Percentiles rank a stretch among this genome's conserved stretches.
phyloP scores from a whole-genome alignment of 2,888 invertebrate species.

The Argyresthia albistria region DNA sequence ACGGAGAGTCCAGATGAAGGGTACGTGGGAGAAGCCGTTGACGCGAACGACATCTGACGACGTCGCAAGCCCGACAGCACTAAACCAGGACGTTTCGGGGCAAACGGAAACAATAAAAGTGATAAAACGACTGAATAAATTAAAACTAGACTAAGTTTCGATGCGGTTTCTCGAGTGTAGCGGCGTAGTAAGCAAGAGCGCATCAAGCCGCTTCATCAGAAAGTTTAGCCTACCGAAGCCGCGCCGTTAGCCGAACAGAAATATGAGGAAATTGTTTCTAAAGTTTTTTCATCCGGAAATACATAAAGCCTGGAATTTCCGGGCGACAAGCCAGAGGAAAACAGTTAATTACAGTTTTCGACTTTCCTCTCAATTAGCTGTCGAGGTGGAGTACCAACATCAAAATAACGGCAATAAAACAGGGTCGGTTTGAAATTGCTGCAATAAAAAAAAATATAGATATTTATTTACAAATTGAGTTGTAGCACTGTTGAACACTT shows the following conservation, averaged over 20 bases:
- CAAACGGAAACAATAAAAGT: slow-evolving; percentile 29
- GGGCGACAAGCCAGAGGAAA: not conserved
- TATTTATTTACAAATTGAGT: too few relatives aligned
- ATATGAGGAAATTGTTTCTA: slow-evolving; percentile 19
- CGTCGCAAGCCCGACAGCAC: slow-evolving; percentile 56
- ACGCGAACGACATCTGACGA: slow-evolving; percentile 80
- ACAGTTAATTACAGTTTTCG: not conserved
- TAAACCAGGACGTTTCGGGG: slow-evolving; percentile 44
- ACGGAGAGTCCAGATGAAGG: slow-evolving; percentile 91
- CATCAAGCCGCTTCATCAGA: not conserved
- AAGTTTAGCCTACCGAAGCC: not conserved
- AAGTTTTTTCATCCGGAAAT: not conserved
- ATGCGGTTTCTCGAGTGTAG: slow-evolving; percentile 4
- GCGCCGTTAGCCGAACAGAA: slow-evolving; percentile 9
- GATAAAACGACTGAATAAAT: slow-evolving; percentile 67
- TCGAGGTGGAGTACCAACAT: too few relatives aligned
- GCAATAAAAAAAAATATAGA: too few relatives aligned
- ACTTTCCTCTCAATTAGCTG: too few relatives aligned
- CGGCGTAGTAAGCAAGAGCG: slow-evolving; percentile 3
- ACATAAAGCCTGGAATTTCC: not conserved
- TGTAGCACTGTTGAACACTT: too few relatives aligned
- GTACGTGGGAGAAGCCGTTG: slow-evolving; percentile 83
- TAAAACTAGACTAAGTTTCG: slow-evolving; percentile 30
- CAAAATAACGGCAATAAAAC: too few relatives aligned
- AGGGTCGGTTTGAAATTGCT: too few relatives aligned